Conservation (phyloP, 2,797 vertebrate genomes). For the Acanthornis magna region DNA sequence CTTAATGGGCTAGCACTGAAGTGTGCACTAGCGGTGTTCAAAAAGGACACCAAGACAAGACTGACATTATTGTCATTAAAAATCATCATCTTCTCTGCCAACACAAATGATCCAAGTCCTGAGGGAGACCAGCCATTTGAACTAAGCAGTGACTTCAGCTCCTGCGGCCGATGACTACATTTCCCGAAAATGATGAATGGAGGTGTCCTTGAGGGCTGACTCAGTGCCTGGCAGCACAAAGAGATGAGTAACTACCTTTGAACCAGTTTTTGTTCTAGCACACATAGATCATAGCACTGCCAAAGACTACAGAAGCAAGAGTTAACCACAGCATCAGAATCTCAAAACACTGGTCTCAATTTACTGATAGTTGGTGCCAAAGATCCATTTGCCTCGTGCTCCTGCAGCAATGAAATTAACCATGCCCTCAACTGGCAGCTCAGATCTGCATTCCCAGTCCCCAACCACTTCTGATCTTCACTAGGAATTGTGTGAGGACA, state of each 20-base stretch:
- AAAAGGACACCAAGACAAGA: background rate
- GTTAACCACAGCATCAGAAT: slow-evolving; percentile 12
- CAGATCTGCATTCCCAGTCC: background rate
- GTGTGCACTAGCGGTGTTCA: background rate
- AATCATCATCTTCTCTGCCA: background rate
- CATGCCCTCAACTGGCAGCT: background rate
- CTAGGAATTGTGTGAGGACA: background rate
- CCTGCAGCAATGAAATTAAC: background rate
- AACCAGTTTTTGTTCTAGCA: slow-evolving; percentile 44
- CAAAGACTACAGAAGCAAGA: slow-evolving; percentile 1
- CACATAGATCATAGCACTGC: background rate
- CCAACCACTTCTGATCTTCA: background rate
- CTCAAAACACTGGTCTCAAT: background rate
- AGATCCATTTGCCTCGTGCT: background rate
- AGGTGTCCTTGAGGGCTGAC: slow-evolving; percentile 48
- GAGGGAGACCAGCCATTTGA: background rate
- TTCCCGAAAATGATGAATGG: slow-evolving; percentile 30
- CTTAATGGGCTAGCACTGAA: background rate
- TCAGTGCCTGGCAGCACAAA: slow-evolving; percentile 53
- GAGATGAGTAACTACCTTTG: slow-evolving; percentile 49
- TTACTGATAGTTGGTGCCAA: background rate
- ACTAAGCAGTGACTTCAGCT: slow-evolving; percentile 30
- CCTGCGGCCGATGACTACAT: background rate
- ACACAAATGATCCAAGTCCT: background rate
- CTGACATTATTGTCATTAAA: background rate